Conservation (phyloP, 2,797 vertebrate species). For the Zenarchopterus dispar region DNA sequence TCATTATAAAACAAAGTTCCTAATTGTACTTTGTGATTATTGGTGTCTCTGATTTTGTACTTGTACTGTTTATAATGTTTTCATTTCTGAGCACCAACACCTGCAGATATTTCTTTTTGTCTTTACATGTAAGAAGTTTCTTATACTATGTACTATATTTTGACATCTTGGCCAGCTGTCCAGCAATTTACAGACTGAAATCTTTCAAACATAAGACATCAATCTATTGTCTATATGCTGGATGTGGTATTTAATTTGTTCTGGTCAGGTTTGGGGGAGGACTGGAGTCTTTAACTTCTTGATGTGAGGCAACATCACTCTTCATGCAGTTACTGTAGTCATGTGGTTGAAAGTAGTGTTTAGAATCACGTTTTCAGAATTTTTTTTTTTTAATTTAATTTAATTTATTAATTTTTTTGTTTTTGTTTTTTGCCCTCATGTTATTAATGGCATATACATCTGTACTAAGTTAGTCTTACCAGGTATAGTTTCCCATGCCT, state of each 20-base stretch:
- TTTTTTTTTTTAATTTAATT: too few species aligned
- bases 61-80: neutral
- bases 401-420: too few species aligned
- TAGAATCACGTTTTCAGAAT: neutral
- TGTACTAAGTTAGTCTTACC: neutral
- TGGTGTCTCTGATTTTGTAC: neutral
- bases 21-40: neutral
- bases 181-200: neutral
- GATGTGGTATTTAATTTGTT: too few species aligned
- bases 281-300: neutral
- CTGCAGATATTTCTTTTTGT: neutral
- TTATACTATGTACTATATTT: neutral
- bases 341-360: too few species aligned
- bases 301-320: neutral
- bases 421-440: neutral
- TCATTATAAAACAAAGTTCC: neutral
- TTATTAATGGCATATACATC: neutral
- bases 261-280: too few species aligned
- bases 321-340: neutral
- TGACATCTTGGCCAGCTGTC: neutral
- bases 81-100: neutral
- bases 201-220: neutral
- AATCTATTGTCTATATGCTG: neutral
- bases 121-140: neutral
- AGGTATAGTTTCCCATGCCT: neutral